Percentiles rank a stretch among this genome's conserved stretches.
Conservation (phyloP, 2,113 vertebrate genomes). For the Aegotheles bennettii region DNA sequence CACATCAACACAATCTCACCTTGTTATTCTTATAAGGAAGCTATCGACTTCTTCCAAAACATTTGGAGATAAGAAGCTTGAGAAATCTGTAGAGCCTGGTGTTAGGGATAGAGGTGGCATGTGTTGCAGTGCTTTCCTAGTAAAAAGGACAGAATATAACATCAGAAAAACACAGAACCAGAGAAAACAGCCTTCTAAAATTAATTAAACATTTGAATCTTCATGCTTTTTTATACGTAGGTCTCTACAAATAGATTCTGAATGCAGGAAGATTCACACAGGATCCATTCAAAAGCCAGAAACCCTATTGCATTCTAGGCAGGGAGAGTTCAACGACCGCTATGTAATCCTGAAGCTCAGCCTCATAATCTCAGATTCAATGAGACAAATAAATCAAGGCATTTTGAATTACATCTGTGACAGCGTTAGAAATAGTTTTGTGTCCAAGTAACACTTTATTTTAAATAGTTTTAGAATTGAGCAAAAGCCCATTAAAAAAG, state of each 20-base stretch:
- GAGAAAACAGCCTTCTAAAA: background rate
- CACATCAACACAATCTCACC: slow-evolving; percentile 50
- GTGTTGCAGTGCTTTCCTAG: slow-evolving; percentile 92
- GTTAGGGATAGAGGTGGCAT: slow-evolving; percentile 95
- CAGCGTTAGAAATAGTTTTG: background rate
- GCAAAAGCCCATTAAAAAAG: background rate
- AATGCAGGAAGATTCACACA: background rate
- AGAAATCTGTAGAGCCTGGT: slow-evolving; percentile 86
- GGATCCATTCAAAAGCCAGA: background rate
- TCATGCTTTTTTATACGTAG: background rate
- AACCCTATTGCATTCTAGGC: background rate
- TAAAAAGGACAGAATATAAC: background rate
- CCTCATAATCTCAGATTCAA: background rate
- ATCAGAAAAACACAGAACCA: background rate
- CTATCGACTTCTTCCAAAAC: slow-evolving; percentile 95
- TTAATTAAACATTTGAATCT: background rate
- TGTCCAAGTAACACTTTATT: background rate
- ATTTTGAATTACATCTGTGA: background rate
- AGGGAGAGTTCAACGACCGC: background rate
- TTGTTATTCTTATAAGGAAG: slow-evolving; percentile 94
- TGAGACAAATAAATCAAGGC: background rate
- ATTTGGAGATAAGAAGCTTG: slow-evolving; percentile 91
- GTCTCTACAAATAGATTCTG: background rate
- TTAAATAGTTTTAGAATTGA: background rate
- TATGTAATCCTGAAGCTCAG: background rate